Conservation (phyloP, 2,797 vertebrate species). For the Microctenopoma stevenorrisi region DNA sequence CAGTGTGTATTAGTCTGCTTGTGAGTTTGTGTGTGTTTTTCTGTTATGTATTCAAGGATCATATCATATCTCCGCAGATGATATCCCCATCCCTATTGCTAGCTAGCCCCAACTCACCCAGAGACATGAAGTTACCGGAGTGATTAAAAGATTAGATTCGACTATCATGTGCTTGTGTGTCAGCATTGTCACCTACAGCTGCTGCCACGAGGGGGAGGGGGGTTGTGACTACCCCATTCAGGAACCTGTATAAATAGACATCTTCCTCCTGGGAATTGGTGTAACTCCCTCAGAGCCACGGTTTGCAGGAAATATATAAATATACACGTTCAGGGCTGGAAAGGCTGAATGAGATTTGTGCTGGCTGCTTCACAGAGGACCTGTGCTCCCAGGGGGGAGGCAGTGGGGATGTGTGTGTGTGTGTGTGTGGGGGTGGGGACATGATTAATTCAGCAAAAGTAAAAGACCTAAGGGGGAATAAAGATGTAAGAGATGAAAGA, state of each 20-base stretch:
- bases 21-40: conserved; percentile 52
- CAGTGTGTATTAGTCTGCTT: conserved; percentile 46
- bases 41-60: conserved; percentile 63
- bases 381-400: conserved; percentile 19
- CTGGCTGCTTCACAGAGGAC: conserved; percentile 47
- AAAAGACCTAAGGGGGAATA: conserved; percentile 16
- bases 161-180: conserved; percentile 69
- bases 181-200: conserved; percentile 70
- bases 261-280: conserved; percentile 61
- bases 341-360: conserved; percentile 53
- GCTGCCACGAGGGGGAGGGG: conserved; percentile 13
- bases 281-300: conserved; percentile 58
- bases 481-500: conserved; percentile 24
- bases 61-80: conserved; percentile 73
- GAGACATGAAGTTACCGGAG: conserved; percentile 70
- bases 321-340: conserved; percentile 58
- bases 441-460: conserved; percentile 57
- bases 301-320: conserved; percentile 29
- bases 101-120: conserved; percentile 60
- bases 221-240: conserved; percentile 54
- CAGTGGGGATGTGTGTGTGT: too few species aligned
- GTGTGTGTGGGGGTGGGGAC: neutral
- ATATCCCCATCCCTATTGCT: conserved; percentile 54
- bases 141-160: conserved; percentile 82
- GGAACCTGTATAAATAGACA: conserved; percentile 72